Evolutionary conservation across 1,140 invertebrate species (phyloP).

Genomic region (Rhagoletis zephyria): DNA sequence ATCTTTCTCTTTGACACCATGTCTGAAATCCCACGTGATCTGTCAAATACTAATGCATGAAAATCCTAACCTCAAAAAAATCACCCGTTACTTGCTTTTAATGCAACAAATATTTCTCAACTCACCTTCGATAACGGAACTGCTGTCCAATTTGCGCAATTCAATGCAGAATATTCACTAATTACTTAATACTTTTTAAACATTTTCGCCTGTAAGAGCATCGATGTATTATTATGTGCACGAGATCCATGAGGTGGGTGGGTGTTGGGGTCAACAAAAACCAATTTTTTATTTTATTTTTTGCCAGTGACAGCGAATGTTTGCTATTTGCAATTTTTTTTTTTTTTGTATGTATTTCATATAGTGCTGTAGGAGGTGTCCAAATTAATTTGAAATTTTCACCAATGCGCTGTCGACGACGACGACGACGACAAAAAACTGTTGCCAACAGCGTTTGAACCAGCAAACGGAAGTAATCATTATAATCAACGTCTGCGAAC

Average conservation of each 20-base stretch:
- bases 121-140: not conserved
- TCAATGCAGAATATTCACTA: not conserved
- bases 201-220: not conserved
- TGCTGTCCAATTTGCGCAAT: not conserved
- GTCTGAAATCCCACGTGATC: no score
- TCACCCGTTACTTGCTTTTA: no score
- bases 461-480: constrained; percentile 12
- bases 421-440: no score
- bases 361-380: not conserved
- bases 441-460: constrained; percentile 11
- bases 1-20: no score
- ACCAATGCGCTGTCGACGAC: not conserved
- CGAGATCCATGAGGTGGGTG: constrained; percentile 34
- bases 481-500: not conserved
- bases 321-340: not conserved
- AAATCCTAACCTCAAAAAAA: no score
- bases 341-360: not conserved
- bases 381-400: constrained; percentile 5
- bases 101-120: not conserved
- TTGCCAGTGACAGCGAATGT: not conserved
- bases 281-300: not conserved
- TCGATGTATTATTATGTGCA: not conserved
- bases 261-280: not conserved
- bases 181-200: not conserved
- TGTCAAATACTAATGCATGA: no score